Evolutionary conservation across 2,888 invertebrate species (phyloP).

Genomic region (Cistogaster globosa): DNA sequence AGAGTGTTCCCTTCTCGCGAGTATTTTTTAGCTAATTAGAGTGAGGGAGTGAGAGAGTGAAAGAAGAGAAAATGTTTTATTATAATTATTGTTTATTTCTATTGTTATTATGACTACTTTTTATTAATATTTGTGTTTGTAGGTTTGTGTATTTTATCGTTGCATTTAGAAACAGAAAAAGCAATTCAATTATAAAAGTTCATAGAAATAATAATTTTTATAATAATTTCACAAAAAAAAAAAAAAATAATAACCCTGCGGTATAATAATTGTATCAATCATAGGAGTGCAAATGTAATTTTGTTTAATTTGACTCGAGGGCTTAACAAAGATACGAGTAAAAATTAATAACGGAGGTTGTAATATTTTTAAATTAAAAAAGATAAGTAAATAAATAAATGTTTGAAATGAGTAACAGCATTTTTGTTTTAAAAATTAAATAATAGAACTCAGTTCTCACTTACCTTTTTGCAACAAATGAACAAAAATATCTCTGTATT

Average conservation of each 20-base stretch:
- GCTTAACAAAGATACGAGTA: background rate
- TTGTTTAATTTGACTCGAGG: background rate
- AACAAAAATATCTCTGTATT: no score
- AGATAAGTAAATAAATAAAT: no score
- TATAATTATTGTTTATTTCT: constrained; percentile 25
- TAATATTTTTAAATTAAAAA: no score
- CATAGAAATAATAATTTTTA: constrained; percentile 1
- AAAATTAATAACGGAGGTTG: no score
- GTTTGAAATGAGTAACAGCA: no score
- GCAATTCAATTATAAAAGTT: constrained; percentile 14
- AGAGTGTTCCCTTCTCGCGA: background rate
- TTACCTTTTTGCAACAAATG: no score
- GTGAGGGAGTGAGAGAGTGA: background rate
- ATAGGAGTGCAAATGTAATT: constrained; percentile 9
- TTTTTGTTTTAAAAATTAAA: no score
- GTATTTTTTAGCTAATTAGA: background rate
- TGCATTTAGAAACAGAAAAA: background rate
- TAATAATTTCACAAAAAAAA: constrained; percentile 2
- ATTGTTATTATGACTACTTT: background rate
- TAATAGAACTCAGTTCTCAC: no score
- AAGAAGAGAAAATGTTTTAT: background rate
- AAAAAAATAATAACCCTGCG: constrained; percentile 23
- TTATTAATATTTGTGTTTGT: background rate
- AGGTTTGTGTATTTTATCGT: background rate
- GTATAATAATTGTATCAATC: background rate